phyloP scores from a whole-genome alignment of 1,140 invertebrate species.

The Solen grandis region DNA sequence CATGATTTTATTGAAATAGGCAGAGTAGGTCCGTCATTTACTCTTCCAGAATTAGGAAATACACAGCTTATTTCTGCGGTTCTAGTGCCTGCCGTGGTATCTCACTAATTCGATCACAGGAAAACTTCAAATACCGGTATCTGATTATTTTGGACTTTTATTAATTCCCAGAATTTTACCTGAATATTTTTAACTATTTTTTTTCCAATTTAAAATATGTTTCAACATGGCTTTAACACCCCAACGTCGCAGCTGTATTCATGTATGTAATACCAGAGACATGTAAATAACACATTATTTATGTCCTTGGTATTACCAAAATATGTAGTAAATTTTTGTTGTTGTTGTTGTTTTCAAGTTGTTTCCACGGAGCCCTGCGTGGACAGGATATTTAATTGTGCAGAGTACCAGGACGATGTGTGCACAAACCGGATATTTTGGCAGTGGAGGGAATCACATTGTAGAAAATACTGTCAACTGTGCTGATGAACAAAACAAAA shows the following conservation, averaged over 20 bases:
- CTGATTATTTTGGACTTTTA: too few relatives aligned
- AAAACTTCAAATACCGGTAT: too few relatives aligned
- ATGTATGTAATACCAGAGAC: neutral
- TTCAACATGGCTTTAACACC: neutral
- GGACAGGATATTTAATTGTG: conserved; percentile 26
- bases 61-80: too few relatives aligned
- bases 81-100: too few relatives aligned
- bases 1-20: too few relatives aligned
- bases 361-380: conserved; percentile 4
- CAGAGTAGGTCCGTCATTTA: too few relatives aligned
- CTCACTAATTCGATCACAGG: too few relatives aligned
- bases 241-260: neutral
- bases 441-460: conserved; percentile 43
- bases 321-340: neutral
- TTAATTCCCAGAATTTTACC: too few relatives aligned
- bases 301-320: neutral
- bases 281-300: neutral
- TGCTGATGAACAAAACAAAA: too few relatives aligned
- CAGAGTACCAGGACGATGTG: conserved; percentile 25
- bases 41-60: too few relatives aligned
- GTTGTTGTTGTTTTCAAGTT: neutral
- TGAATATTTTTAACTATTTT: too few relatives aligned
- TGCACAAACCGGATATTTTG: conserved; percentile 39
- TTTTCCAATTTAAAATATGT: too few relatives aligned
- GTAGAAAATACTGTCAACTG: conserved; percentile 30